These are phyloP conservation scores for Pectinophora gossypiella DNA, from an alignment of 1,140 invertebrate species.

Conservation along the genomic window DNA sequence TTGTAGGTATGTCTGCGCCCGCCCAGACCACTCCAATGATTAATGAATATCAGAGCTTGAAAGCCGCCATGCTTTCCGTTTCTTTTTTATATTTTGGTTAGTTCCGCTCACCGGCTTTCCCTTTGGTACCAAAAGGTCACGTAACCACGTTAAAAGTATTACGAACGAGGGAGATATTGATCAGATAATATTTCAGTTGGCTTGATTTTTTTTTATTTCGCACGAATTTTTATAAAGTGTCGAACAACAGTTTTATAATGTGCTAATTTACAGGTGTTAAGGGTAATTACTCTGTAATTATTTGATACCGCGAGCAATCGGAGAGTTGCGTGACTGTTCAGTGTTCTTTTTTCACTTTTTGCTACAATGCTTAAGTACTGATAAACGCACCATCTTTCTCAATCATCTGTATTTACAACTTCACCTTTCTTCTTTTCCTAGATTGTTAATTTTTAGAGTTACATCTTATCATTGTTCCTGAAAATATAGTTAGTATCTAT, in stretches of 20 bases:
- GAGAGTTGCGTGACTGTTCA: not conserved
- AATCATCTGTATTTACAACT: no score
- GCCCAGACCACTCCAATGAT: constrained; percentile 48
- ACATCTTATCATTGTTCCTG: no score
- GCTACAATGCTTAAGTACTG: no score
- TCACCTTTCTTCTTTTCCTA: no score
- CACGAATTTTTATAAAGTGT: not conserved
- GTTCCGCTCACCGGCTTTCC: constrained; percentile 13
- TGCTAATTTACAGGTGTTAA: constrained; percentile 1
- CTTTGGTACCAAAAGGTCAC: constrained; percentile 1
- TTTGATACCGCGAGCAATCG: not conserved
- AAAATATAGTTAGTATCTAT: no score
- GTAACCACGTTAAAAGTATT: not conserved
- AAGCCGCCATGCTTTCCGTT: constrained; percentile 43
- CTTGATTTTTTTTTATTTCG: not conserved
- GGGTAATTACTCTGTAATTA: not conserved
- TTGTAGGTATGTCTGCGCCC: constrained; percentile 21
- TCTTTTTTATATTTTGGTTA: constrained; percentile 31
- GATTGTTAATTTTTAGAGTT: no score
- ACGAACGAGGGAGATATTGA: not conserved
- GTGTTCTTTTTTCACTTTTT: no score
- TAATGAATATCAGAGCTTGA: constrained; percentile 58
- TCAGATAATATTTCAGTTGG: not conserved
- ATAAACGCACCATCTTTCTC: no score
- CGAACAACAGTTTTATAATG: not conserved